Percentiles rank a stretch among this genome's conserved stretches.
Evolutionary conservation across 2,797 vertebrate genomes (phyloP).

Genomic region (Hybognathus amarus): DNA sequence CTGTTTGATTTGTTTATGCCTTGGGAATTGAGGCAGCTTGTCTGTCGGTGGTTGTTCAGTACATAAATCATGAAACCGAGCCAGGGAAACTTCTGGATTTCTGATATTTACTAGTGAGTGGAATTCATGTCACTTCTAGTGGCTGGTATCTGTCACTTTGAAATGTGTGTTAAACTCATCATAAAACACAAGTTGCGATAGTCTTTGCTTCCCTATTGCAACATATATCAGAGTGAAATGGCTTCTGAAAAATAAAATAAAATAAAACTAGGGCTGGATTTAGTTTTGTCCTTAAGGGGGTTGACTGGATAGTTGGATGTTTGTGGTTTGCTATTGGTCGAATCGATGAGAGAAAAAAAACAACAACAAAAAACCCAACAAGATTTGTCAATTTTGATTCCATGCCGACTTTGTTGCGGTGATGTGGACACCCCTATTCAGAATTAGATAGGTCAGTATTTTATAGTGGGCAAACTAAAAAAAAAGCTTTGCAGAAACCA

Average conservation of each 20-base stretch:
- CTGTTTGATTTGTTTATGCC: constrained; percentile 60
- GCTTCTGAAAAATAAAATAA: not conserved
- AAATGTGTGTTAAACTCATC: not conserved
- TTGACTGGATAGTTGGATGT: not conserved
- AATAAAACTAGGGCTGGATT: not conserved
- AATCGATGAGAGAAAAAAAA: no score
- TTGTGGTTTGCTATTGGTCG: not conserved
- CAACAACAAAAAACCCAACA: no score
- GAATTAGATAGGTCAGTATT: not conserved
- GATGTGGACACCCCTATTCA: not conserved
- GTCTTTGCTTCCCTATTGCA: not conserved
- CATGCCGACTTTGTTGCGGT: not conserved
- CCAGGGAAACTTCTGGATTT: constrained; percentile 10
- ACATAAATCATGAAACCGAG: constrained; percentile 48
- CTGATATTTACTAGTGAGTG: constrained; percentile 11
- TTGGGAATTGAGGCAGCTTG: constrained; percentile 48
- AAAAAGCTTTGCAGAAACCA: no score
- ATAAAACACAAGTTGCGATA: not conserved
- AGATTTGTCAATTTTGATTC: not conserved
- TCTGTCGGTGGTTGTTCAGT: constrained; percentile 35
- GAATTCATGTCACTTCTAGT: constrained; percentile 1
- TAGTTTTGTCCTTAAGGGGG: not conserved
- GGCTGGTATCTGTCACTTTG: not conserved
- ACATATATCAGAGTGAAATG: not conserved
- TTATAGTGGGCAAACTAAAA: not conserved